Evolutionary conservation across 2,113 vertebrate genomes (phyloP).

Genomic region (Benitochromis conjunctus): DNA sequence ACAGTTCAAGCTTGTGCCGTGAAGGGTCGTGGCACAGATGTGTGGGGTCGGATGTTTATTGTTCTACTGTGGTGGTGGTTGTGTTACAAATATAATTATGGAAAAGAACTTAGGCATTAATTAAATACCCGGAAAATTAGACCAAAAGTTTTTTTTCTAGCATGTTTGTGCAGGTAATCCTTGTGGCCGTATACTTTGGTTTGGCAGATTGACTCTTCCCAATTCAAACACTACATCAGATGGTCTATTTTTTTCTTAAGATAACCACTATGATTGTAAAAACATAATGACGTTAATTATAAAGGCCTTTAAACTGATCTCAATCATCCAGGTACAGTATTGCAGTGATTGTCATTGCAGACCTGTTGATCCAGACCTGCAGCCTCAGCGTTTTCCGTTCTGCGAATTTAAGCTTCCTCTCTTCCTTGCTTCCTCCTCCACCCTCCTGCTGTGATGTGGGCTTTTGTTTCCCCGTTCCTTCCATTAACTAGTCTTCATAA

Average conservation of each 20-base stretch:
- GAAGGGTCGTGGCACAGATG: background rate
- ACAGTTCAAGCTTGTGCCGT: background rate
- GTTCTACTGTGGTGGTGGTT: background rate
- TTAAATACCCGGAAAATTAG: background rate
- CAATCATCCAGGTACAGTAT: background rate
- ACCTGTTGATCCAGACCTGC: background rate
- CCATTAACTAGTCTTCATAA: background rate
- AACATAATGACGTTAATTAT: background rate
- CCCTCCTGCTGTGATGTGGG: background rate
- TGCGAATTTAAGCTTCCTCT: background rate
- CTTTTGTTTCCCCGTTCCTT: background rate
- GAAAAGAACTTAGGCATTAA: background rate
- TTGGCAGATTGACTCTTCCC: background rate
- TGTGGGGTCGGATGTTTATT: background rate
- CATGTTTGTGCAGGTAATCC: background rate
- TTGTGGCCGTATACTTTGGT: background rate
- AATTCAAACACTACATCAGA: background rate
- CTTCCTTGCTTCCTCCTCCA: background rate
- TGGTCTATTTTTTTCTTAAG: background rate
- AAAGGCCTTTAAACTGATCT: background rate
- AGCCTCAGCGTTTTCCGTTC: background rate
- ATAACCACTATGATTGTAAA: background rate
- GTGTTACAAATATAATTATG: background rate
- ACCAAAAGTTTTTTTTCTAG: rapidly evolving
- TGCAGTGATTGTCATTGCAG: background rate